Base-by-base conservation (phyloP, 2,888 invertebrate genomes). In the Hypomecis punctinalis region DNA sequence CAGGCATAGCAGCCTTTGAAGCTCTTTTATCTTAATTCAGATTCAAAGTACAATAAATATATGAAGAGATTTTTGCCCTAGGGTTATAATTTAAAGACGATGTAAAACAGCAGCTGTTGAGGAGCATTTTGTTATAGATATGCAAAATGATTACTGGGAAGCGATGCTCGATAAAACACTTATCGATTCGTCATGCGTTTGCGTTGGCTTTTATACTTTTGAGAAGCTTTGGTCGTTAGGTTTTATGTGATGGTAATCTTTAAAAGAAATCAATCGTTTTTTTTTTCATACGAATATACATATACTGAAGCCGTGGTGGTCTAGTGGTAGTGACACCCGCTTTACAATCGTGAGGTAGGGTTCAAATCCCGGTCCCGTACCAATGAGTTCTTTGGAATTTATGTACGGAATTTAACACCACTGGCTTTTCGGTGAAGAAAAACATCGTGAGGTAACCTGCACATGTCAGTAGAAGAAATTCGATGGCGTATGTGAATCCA, bases 101-200 rank as follows among this genome's bases (percentile, higher is more conserved):
- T 77, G 84, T 82, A 80, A 86, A 86, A 83, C 89, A 78, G 90
- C 91, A 91, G 90, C 88, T 88, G 89, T 79, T 75, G 83, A 81
- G 81, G 81, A 75, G 77, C 68, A 68, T 88, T 88, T 86, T 83
- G 78, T 64, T 73, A 76, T 77, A 84, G 88, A 89, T 86, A 79
- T 77, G 79, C 81, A 72, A 76, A 77, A 76, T 80, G 90, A 90
- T 90, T 90, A 86, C 85, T 75, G 71, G 77, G 88, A 90, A 88
- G 83, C 86, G 89, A 88, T 89, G 83, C 85, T 88, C 88, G 89
- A 90, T 90, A 91, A 89, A 85, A 83, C 84, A 87, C 86, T 89
- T 91, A 91, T 88, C 88, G 88, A 86, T 86, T 85, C 72, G 85
- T 88, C 82, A 75, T 74, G 65, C 69, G 56, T 72, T 60, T 61